These are phyloP conservation scores for Halyomorpha halys DNA, from an alignment of 1,140 invertebrate species.

Conservation along the genomic window DNA sequence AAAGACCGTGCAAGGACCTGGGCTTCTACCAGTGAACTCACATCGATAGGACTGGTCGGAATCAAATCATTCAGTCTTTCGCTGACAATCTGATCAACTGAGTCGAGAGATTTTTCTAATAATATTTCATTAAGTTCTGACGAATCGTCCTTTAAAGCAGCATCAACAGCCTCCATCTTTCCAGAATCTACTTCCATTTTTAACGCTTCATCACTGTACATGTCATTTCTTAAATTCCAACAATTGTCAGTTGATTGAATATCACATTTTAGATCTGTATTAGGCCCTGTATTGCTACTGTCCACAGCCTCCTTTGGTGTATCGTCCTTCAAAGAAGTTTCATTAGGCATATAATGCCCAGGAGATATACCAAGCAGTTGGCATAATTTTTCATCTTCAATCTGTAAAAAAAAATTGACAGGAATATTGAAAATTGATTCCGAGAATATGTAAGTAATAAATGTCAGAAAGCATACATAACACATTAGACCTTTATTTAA, in stretches of 20 bases:
- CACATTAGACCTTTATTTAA: too few species aligned
- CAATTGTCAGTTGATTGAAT: too few species aligned
- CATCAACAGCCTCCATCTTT: too few species aligned
- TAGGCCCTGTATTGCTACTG: too few species aligned
- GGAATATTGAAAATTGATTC: too few species aligned
- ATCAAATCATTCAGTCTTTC: constrained; percentile 6
- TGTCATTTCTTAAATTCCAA: too few species aligned
- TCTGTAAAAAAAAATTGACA: constrained; percentile 3
- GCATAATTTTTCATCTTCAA: constrained; percentile 3
- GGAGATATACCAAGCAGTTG: neutral
- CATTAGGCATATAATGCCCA: constrained; percentile 1
- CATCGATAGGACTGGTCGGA: neutral
- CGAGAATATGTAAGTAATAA: too few species aligned
- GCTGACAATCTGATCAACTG: constrained; percentile 6
- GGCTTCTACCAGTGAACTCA: neutral
- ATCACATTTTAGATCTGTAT: too few species aligned
- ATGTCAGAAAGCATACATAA: too few species aligned
- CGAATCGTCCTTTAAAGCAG: neutral
- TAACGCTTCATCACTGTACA: too few species aligned
- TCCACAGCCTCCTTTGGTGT: too few species aligned
- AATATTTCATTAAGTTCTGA: neutral
- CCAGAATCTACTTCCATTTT: too few species aligned
- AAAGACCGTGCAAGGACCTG: neutral
- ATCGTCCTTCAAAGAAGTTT: neutral
- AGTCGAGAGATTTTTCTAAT: constrained; percentile 8